phyloP scores from a whole-genome alignment of 2,888 invertebrate genomes.

The Parascotia fuliginaria region DNA sequence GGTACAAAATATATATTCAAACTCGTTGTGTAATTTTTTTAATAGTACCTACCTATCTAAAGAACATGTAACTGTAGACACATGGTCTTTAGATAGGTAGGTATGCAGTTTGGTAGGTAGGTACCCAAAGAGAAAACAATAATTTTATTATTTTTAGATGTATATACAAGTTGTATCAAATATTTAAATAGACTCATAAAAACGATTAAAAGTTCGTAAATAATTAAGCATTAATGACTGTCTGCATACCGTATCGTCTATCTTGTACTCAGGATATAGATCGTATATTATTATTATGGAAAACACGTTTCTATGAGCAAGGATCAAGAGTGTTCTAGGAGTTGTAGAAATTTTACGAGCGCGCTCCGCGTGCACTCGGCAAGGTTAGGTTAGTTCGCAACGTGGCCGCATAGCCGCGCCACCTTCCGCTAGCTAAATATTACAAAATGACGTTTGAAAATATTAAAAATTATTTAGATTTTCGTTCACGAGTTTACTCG shows the following conservation, averaged over 20 bases:
- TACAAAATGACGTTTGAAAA: slow-evolving; percentile 43
- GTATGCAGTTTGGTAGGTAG: no score
- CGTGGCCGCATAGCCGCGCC: slow-evolving; percentile 78
- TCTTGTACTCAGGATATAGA: slow-evolving; percentile 10
- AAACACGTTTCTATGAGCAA: slow-evolving; percentile 45
- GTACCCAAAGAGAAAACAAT: no score
- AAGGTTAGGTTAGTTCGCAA: slow-evolving; percentile 83
- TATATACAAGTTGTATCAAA: no score
- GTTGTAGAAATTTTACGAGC: slow-evolving; percentile 59
- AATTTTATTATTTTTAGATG: no score
- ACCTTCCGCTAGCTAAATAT: slow-evolving; percentile 61
- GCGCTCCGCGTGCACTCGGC: slow-evolving; percentile 67
- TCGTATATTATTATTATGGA: not conserved
- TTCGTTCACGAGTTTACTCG: not conserved
- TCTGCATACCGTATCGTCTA: slow-evolving; percentile 1
- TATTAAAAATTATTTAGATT: slow-evolving; percentile 16
- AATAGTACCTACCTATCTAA: no score
- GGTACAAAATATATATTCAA: no score
- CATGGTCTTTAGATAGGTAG: no score
- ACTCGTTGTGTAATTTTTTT: no score
- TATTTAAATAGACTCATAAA: not conserved
- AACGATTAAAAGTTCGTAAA: slow-evolving; percentile 17
- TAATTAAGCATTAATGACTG: slow-evolving; percentile 16
- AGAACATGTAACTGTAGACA: no score
- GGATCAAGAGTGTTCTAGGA: slow-evolving; percentile 65